phyloP scores from a whole-genome alignment of 2,113 vertebrate species.

The Lepisosteus oculatus region DNA sequence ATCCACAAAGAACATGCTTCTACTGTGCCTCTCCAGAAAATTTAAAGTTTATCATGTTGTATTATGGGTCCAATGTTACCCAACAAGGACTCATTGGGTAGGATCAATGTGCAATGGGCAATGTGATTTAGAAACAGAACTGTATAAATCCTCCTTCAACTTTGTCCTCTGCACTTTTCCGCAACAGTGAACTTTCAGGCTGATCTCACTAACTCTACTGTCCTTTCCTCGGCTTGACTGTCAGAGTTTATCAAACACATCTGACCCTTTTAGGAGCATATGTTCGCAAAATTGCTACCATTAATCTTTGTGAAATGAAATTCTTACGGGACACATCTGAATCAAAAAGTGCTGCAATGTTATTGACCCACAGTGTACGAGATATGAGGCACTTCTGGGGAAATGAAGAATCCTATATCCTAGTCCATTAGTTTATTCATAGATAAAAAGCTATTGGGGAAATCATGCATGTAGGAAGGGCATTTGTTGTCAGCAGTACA shows the following conservation, averaged over 20 bases:
- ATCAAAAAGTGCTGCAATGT: not conserved
- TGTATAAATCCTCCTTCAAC: not conserved
- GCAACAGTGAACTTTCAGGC: not conserved
- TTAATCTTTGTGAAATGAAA: slow-evolving; percentile 13
- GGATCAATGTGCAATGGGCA: not conserved
- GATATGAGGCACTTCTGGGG: too few relatives aligned
- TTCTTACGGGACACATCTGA: not conserved
- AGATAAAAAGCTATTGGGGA: too few relatives aligned
- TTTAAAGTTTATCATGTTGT: too few relatives aligned
- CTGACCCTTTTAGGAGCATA: slow-evolving; percentile 24
- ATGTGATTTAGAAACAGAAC: not conserved
- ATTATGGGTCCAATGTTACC: too few relatives aligned
- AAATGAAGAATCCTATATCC: too few relatives aligned
- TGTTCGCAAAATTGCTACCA: slow-evolving; percentile 14
- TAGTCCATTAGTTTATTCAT: too few relatives aligned
- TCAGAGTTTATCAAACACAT: not conserved
- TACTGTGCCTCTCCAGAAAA: too few relatives aligned
- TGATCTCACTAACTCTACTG: not conserved
- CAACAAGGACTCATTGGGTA: too few relatives aligned
- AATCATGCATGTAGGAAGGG: too few relatives aligned
- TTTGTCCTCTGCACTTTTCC: not conserved
- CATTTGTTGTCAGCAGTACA: too few relatives aligned
- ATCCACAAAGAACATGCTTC: too few relatives aligned
- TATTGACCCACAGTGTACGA: too few relatives aligned
- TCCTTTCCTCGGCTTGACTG: slow-evolving; percentile 1